These are phyloP conservation scores for Catocala fraxini DNA, from an alignment of 2,888 invertebrate species.

Conservation along the genomic window DNA sequence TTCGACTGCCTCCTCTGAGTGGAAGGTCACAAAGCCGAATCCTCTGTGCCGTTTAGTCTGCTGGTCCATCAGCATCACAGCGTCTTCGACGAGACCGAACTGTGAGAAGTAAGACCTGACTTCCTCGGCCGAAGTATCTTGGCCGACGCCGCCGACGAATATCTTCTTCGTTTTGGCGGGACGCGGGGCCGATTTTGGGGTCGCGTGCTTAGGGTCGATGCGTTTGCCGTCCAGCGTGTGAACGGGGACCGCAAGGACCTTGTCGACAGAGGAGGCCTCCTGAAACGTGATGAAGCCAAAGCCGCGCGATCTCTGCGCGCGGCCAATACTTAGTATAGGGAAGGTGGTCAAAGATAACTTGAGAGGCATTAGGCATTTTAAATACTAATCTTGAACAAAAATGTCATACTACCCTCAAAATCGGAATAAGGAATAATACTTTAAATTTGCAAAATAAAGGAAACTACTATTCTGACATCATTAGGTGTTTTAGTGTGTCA, in stretches of 20 bases:
- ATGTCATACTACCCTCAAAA: not conserved
- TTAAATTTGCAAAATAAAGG: no score
- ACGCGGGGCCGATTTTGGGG: conserved; percentile 95
- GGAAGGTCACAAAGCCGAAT: conserved; percentile 97
- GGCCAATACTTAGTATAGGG: conserved; percentile 60
- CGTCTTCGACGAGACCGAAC: conserved; percentile 96
- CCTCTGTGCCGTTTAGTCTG: conserved; percentile 97
- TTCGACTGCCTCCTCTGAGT: conserved; percentile 96
- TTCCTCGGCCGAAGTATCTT: conserved; percentile 96
- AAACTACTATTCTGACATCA: no score
- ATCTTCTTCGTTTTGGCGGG: conserved; percentile 97
- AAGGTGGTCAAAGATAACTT: not conserved
- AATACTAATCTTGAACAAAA: conserved; percentile 6
- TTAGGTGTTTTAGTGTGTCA: no score
- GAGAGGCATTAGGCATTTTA: conserved; percentile 18
- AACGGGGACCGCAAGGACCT: conserved; percentile 95
- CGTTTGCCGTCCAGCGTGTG: conserved; percentile 97
- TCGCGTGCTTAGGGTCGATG: conserved; percentile 97
- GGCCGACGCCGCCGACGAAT: conserved; percentile 96
- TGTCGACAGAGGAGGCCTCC: conserved; percentile 96
- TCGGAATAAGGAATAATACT: no score
- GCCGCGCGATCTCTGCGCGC: conserved; percentile 95
- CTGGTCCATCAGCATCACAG: conserved; percentile 97
- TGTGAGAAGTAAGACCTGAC: conserved; percentile 96
- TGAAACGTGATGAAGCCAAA: conserved; percentile 98